These are phyloP conservation scores for Siniperca undulata DNA, from an alignment of 2,797 vertebrate genomes.

Conservation along the genomic window DNA sequence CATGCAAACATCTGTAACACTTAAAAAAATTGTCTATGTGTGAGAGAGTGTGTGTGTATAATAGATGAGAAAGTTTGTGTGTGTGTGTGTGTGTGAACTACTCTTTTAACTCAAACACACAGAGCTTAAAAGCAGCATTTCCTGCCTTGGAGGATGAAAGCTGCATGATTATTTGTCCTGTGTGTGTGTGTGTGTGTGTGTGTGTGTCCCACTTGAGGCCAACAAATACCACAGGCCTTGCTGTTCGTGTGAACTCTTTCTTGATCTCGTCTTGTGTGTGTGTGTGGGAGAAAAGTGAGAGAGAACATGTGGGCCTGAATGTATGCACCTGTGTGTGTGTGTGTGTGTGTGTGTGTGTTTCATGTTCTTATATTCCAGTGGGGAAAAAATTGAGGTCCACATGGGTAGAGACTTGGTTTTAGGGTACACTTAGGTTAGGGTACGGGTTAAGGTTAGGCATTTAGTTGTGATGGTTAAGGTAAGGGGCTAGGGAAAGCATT, in stretches of 20 bases:
- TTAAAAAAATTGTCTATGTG: constrained; percentile 24
- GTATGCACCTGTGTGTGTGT: constrained; percentile 51
- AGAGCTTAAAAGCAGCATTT: constrained; percentile 79
- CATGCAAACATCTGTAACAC: constrained; percentile 28
- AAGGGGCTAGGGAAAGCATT: no score
- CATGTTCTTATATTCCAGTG: no score
- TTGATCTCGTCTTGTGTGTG: constrained; percentile 51
- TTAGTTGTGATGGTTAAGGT: no score
- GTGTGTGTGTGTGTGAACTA: constrained; percentile 38
- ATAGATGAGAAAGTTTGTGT: constrained; percentile 10
- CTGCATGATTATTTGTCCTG: constrained; percentile 75
- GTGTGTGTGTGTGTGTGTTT: constrained; percentile 32
- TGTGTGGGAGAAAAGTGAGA: constrained; percentile 14
- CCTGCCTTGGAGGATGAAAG: constrained; percentile 79
- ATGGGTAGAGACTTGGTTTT: no score
- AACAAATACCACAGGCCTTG: constrained; percentile 70
- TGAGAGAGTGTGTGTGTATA: constrained; percentile 6
- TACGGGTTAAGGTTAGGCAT: no score
- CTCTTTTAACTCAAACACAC: constrained; percentile 69
- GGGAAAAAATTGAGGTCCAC: no score
- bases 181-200: constrained; percentile 48
- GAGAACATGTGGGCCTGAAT: constrained; percentile 53
- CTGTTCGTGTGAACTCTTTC: constrained; percentile 68
- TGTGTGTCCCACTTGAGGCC: constrained; percentile 76
- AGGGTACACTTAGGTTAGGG: no score